Conservation (phyloP, 2,888 invertebrate species). For the Chaetogeoica ovagalla region DNA sequence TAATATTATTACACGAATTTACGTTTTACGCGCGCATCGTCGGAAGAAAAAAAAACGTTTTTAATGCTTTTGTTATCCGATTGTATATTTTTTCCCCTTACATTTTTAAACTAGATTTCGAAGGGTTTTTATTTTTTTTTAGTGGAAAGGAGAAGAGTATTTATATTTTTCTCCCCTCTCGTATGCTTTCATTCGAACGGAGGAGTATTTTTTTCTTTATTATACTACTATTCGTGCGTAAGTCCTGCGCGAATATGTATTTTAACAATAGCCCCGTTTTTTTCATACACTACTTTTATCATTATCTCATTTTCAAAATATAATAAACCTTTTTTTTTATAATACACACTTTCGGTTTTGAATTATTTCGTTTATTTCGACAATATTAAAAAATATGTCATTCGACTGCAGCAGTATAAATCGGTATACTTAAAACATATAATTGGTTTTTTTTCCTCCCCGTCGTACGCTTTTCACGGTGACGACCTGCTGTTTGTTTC, state of each 20-base stretch:
- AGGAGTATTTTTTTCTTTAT: too few relatives aligned
- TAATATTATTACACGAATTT: background rate
- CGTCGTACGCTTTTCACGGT: too few relatives aligned
- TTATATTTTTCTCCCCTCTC: too few relatives aligned
- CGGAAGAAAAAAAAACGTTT: background rate
- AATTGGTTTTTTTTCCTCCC: background rate
- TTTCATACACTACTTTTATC: background rate
- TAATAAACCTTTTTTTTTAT: too few relatives aligned
- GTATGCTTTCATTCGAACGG: too few relatives aligned
- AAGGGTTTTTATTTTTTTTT: background rate
- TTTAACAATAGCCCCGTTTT: background rate
- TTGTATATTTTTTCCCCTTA: background rate
- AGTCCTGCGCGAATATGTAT: background rate
- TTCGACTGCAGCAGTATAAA: background rate
- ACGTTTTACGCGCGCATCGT: background rate
- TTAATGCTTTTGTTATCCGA: constrained; percentile 13
- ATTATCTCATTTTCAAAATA: background rate
- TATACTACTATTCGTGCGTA: too few relatives aligned
- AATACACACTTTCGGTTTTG: too few relatives aligned
- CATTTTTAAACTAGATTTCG: constrained; percentile 3
- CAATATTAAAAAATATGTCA: too few relatives aligned
- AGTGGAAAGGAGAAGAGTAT: background rate
- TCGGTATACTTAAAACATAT: background rate
- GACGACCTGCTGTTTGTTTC: too few relatives aligned
- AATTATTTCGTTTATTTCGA: too few relatives aligned